Evolutionary conservation across 2,797 vertebrate species (phyloP).

Genomic region (Takifugu rubripes): DNA sequence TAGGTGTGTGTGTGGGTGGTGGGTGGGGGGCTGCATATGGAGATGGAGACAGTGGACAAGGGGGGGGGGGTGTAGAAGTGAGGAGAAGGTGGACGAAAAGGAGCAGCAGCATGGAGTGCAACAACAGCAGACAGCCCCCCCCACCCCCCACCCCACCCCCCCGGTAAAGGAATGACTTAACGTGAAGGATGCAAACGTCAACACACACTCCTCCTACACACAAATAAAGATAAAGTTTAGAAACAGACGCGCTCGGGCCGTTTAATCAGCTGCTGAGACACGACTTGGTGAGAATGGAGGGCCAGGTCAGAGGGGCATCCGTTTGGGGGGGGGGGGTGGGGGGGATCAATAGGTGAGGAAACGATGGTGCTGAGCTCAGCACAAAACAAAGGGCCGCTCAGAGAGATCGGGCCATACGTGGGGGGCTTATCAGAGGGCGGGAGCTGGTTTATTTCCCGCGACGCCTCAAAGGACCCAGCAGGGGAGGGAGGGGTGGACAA

Average conservation of each 20-base stretch:
- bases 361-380: constrained; percentile 62
- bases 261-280: too few relatives aligned
- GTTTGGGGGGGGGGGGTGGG: not conserved
- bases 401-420: constrained; percentile 62
- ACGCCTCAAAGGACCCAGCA: constrained; percentile 14
- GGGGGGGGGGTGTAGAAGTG: constrained; percentile 15
- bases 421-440: constrained; percentile 43
- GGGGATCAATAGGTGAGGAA: constrained; percentile 53
- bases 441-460: constrained; percentile 19
- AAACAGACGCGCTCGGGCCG: constrained; percentile 1
- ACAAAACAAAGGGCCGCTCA: constrained; percentile 57
- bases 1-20: too few relatives aligned
- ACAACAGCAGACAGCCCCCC: constrained; percentile 21
- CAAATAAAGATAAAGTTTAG: not conserved
- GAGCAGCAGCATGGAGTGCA: too few relatives aligned
- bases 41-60: constrained; percentile 40
- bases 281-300: too few relatives aligned
- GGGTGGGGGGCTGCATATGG: constrained; percentile 31
- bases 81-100: too few relatives aligned
- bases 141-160: not conserved
- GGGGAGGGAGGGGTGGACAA: constrained; percentile 27
- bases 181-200: constrained; percentile 37
- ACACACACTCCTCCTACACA: constrained; percentile 22
- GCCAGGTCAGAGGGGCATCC: not conserved
- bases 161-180: constrained; percentile 1